A percentile compares a stretch with the other conserved stretches of the same genome.
Conservation (phyloP, 2,113 vertebrate genomes). For the Elaphurus davidianus region DNA sequence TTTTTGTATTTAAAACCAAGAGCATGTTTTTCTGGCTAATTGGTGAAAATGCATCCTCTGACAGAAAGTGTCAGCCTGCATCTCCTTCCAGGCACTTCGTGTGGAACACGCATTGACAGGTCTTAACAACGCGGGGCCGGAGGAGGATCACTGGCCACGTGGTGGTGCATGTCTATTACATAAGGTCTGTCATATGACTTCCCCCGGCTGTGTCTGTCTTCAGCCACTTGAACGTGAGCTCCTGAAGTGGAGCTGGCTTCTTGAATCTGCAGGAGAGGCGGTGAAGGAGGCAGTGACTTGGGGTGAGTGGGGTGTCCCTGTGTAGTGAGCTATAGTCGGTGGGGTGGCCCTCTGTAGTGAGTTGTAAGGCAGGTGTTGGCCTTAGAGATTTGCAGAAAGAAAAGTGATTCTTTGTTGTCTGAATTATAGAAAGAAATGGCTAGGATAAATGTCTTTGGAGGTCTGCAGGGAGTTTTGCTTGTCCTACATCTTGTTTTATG, state of each 20-base stretch:
- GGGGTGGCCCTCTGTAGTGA: not conserved
- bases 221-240: constrained; percentile 58
- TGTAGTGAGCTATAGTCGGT: not conserved
- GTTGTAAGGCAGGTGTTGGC: not conserved
- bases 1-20: not conserved
- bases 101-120: not conserved
- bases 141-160: not conserved
- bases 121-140: not conserved
- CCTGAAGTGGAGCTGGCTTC: constrained; percentile 69
- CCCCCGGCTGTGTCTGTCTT: constrained; percentile 22
- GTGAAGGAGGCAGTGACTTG: not conserved
- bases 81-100: not conserved
- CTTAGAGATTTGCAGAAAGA: not conserved
- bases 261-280: constrained; percentile 46
- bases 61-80: not conserved
- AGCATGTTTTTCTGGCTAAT: not conserved
- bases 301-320: not conserved
- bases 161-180: not conserved
- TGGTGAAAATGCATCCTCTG: not conserved
- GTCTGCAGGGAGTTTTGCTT: not conserved
- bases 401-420: not conserved
- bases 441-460: not conserved
- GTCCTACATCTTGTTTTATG: not conserved
- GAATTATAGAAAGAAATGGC: not conserved
- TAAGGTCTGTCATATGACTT: constrained; percentile 4